Conservation (phyloP, 2,797 vertebrate species). For the Naso thynnoides region DNA sequence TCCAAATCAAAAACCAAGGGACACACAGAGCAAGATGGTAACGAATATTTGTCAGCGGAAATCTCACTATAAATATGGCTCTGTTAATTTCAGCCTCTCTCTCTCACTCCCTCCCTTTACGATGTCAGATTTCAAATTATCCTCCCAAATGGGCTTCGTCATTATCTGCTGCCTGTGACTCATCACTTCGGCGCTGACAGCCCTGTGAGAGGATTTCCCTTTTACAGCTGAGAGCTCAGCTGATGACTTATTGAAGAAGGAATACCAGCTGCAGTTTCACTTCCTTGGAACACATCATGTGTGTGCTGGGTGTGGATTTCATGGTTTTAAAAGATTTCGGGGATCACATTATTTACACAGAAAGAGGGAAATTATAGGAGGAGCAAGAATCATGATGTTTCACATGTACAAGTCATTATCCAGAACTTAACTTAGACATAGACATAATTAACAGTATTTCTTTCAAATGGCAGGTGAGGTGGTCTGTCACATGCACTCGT, state of each 20-base stretch:
- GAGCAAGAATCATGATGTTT: not conserved
- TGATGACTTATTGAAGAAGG: constrained; percentile 40
- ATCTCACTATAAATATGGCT: constrained; percentile 47
- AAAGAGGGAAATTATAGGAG: not conserved
- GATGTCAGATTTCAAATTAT: constrained; percentile 58
- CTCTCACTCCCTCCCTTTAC: constrained; percentile 4
- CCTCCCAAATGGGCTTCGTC: constrained; percentile 52
- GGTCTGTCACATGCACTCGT: not conserved
- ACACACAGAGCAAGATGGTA: constrained; percentile 21
- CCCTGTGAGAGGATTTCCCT: constrained; percentile 54
- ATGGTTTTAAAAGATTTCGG: not conserved
- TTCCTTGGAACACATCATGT: constrained; percentile 32
- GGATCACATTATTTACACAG: constrained; percentile 12
- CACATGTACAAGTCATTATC: too few relatives aligned
- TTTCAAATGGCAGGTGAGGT: not conserved
- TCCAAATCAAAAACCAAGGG: constrained; percentile 28
- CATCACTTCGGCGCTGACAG: constrained; percentile 61
- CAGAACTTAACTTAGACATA: not conserved
- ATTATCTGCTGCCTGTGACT: constrained; percentile 68
- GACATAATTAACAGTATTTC: not conserved
- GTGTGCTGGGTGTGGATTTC: constrained; percentile 12
- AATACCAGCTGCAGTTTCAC: constrained; percentile 37
- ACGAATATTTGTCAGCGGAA: constrained; percentile 37
- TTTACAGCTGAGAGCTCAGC: constrained; percentile 44
- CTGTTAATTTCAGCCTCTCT: constrained; percentile 30